Conservation (phyloP, 2,797 vertebrate genomes). For the Phalloptychus januarius region DNA sequence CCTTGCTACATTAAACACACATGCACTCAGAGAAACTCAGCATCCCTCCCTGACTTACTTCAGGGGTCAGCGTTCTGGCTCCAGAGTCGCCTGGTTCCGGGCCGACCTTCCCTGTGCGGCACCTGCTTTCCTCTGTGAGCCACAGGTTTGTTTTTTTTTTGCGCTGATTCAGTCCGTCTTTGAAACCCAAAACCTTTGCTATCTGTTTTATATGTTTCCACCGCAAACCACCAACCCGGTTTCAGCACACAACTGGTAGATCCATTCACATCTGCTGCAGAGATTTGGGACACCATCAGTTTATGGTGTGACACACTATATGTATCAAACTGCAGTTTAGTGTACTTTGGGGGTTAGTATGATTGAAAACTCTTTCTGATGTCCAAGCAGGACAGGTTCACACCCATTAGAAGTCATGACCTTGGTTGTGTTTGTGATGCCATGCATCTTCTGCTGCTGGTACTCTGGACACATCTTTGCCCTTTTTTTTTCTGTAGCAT, state of each 20-base stretch:
- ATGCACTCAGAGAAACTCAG: conserved; percentile 21
- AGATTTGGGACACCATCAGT: conserved; percentile 67
- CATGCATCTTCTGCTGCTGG: conserved; percentile 37
- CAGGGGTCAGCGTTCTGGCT: conserved; percentile 44
- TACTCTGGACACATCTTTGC: conserved; percentile 48
- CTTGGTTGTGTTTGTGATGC: conserved; percentile 38
- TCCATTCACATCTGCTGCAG: conserved; percentile 72
- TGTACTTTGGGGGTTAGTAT: conserved; percentile 68
- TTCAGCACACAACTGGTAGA: conserved; percentile 59
- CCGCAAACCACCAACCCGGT: conserved; percentile 62
- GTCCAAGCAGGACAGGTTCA: conserved; percentile 55
- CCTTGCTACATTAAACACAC: conserved; percentile 43
- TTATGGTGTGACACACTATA: conserved; percentile 76
- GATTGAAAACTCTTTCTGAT: conserved; percentile 69
- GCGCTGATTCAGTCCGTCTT: conserved; percentile 54
- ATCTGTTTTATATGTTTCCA: conserved; percentile 74
- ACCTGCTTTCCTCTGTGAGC: conserved; percentile 68
- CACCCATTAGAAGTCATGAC: conserved; percentile 49
- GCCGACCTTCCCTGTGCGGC: conserved; percentile 38
- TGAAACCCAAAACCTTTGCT: conserved; percentile 67
- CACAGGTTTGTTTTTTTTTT: conserved; percentile 28
- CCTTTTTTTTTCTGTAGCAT: conserved; percentile 35
- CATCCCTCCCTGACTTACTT: conserved; percentile 16
- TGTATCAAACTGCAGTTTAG: conserved; percentile 74
- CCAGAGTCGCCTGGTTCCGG: conserved; percentile 52